Percentiles rank a stretch among this genome's conserved stretches.
phyloP scores from a whole-genome alignment of 2,797 vertebrate species.

The Sternotherus odoratus region DNA sequence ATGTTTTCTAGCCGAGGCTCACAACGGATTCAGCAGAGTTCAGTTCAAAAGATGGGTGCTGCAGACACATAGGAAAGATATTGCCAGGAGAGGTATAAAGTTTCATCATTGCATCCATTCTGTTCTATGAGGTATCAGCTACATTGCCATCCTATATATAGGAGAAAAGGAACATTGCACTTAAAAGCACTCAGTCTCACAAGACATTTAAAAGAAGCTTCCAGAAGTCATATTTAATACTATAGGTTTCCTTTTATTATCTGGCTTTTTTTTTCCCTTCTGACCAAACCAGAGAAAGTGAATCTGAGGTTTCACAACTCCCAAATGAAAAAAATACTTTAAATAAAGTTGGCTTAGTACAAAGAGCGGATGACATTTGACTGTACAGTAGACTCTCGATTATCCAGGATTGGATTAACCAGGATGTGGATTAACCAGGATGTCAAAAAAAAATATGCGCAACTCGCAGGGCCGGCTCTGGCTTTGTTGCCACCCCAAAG shows the following conservation, averaged over 20 bases:
- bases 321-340: background rate
- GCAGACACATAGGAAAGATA: background rate
- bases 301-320: background rate
- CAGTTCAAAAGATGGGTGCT: background rate
- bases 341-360: background rate
- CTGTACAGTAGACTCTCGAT: no score
- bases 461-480: no score
- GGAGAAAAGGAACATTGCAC: background rate
- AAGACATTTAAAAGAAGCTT: background rate
- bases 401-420: no score
- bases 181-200: background rate
- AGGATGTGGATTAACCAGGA: no score
- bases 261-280: background rate
- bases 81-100: background rate
- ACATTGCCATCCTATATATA: background rate
- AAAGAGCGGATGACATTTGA: background rate
- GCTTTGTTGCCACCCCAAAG: no score
- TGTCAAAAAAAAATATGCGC: no score
- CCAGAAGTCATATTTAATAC: background rate
- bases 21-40: background rate
- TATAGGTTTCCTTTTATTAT: background rate
- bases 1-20: no score
- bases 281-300: background rate
- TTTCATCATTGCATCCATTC: background rate
- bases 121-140: background rate